Evolutionary conservation across 2,113 vertebrate species (phyloP).

Genomic region (rabbit (Oryctolagus cuniculus)): DNA sequence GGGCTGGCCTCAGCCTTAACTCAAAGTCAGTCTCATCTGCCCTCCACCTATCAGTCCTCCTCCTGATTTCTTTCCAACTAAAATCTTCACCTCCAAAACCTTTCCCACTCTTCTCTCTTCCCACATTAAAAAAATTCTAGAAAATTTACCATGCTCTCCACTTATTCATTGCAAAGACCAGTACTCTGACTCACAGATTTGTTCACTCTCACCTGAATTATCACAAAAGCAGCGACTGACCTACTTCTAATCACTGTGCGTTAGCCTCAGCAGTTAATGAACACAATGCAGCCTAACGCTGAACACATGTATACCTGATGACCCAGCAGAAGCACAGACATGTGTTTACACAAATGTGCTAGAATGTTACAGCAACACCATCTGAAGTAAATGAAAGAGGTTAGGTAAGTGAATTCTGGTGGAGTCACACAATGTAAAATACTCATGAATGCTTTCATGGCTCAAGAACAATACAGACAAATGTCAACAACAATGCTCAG

Average conservation of each 20-base stretch:
- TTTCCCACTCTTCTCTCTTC: not conserved
- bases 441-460: not conserved
- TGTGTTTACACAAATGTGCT: not conserved
- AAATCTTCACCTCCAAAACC: not conserved
- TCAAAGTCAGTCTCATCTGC: too few species aligned
- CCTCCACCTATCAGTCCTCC: not conserved
- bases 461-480: not conserved
- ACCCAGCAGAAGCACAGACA: not conserved
- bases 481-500: not conserved
- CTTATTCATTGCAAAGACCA: not conserved
- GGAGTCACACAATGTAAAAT: not conserved
- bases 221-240: not conserved
- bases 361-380: not conserved
- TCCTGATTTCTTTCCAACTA: not conserved
- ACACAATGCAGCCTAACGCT: not conserved
- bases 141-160: not conserved
- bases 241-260: not conserved
- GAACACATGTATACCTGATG: not conserved
- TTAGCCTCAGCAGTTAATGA: not conserved
- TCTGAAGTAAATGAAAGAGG: not conserved
- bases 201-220: not conserved
- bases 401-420: not conserved
- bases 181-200: not conserved
- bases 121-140: not conserved
- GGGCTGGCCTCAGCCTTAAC: not conserved